Evolutionary conservation across 1,140 invertebrate species (phyloP).

Genomic region (Nomia melanderi): DNA sequence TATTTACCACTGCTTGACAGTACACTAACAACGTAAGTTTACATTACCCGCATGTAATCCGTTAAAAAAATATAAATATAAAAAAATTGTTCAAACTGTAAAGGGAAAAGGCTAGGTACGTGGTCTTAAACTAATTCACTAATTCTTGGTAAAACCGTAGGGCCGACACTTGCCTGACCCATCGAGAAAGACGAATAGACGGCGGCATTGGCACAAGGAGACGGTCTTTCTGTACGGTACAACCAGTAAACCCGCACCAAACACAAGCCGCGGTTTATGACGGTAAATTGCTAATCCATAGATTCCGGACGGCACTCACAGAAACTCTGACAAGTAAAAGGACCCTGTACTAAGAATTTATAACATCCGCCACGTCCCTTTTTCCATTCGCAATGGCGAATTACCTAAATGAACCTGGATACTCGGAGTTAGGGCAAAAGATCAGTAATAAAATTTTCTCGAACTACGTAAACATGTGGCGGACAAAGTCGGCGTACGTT

Average conservation of each 20-base stretch:
- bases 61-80: no score
- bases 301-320: not conserved
- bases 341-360: slow-evolving; percentile 31
- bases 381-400: not conserved
- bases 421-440: not conserved
- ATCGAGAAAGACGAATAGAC: slow-evolving; percentile 13
- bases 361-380: not conserved
- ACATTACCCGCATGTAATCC: no score
- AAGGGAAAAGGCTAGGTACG: no score
- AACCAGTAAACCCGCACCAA: slow-evolving; percentile 22
- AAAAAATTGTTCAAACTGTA: no score
- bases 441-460: not conserved
- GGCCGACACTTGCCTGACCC: not conserved
- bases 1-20: no score
- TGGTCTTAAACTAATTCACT: no score
- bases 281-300: slow-evolving; percentile 34
- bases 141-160: no score
- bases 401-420: slow-evolving; percentile 31
- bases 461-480: no score
- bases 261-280: slow-evolving; percentile 13
- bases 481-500: no score
- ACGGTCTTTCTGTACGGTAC: not conserved
- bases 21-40: no score
- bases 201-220: not conserved
- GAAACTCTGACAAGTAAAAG: slow-evolving; percentile 17